These are phyloP conservation scores for Hydrocynus forskahlii DNA, from an alignment of 2,797 vertebrate species.

Conservation along the genomic window DNA sequence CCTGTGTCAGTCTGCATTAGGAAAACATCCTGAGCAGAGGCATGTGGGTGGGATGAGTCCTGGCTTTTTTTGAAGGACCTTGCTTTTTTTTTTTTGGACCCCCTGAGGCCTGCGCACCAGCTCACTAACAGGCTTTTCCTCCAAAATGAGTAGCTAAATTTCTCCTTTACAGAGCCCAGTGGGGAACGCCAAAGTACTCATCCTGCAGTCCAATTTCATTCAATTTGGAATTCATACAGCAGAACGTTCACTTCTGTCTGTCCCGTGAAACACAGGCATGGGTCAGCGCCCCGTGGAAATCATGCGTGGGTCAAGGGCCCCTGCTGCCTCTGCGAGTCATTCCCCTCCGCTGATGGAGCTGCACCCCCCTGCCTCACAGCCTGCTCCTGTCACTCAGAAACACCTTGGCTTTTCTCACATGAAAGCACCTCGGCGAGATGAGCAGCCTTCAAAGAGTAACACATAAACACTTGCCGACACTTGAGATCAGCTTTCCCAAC, in stretches of 20 bases:
- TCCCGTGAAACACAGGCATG: conserved; percentile 55
- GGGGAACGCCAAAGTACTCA: conserved; percentile 43
- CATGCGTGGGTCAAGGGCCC: conserved; percentile 57
- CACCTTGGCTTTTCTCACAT: conserved; percentile 67
- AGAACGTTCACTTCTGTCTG: conserved; percentile 60
- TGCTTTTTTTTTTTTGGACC: conserved; percentile 51
- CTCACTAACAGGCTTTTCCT: conserved; percentile 65
- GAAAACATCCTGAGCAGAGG: conserved; percentile 62
- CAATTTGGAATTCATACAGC: conserved; percentile 67
- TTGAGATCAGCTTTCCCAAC: conserved; percentile 59
- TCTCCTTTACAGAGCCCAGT: conserved; percentile 57
- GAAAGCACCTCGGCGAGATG: conserved; percentile 61
- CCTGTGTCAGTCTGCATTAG: conserved; percentile 62
- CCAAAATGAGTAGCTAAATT: conserved; percentile 64
- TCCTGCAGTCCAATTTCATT: conserved; percentile 51
- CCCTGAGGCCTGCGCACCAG: conserved; percentile 46
- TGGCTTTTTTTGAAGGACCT: conserved; percentile 54
- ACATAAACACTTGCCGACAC: conserved; percentile 60
- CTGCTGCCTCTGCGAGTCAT: conserved; percentile 60
- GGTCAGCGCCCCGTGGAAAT: conserved; percentile 71
- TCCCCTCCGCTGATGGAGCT: conserved; percentile 66
- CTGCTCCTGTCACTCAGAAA: conserved; percentile 70
- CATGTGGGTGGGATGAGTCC: conserved; percentile 27
- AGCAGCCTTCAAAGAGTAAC: conserved; percentile 61
- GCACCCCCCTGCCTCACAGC: conserved; percentile 53